These are phyloP conservation scores for Heterocephalus glaber DNA, from an alignment of 2,113 vertebrate genomes.

Conservation along the genomic window DNA sequence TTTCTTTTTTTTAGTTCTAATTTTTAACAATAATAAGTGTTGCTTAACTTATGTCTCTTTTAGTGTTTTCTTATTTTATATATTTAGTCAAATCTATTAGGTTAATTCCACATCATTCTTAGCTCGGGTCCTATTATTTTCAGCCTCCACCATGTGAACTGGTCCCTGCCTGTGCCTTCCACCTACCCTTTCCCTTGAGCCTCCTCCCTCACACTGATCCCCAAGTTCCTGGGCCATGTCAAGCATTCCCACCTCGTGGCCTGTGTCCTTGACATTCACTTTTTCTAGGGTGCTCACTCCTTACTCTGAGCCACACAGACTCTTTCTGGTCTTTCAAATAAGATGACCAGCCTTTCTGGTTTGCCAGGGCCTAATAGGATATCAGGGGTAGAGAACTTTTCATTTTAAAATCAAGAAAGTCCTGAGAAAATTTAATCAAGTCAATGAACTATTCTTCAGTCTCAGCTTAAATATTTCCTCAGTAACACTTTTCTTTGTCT, in stretches of 20 bases:
- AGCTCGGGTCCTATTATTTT: neutral
- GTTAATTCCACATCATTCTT: conserved; percentile 8
- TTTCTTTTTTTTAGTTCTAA: neutral
- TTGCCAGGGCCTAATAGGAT: neutral
- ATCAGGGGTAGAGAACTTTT: neutral
- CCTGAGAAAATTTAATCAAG: neutral
- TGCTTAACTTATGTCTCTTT: neutral
- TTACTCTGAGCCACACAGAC: neutral
- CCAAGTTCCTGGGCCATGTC: neutral
- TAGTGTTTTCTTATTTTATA: neutral
- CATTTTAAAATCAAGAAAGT: neutral
- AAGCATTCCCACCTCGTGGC: neutral
- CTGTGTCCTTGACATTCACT: neutral
- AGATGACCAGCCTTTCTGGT: neutral
- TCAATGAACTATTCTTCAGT: neutral
- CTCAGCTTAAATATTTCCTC: neutral
- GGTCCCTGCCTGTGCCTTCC: neutral
- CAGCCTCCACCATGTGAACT: neutral
- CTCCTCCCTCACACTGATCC: neutral
- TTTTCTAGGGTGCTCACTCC: neutral
- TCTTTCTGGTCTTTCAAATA: neutral
- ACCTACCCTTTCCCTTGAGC: neutral
- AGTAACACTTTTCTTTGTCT: neutral
- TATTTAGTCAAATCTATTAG: neutral
- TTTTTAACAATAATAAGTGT: neutral